Evolutionary conservation across 2,888 invertebrate genomes (phyloP), one percentile per base, ranked within the genome.

Genomic region (Plutella xylostella): DNA sequence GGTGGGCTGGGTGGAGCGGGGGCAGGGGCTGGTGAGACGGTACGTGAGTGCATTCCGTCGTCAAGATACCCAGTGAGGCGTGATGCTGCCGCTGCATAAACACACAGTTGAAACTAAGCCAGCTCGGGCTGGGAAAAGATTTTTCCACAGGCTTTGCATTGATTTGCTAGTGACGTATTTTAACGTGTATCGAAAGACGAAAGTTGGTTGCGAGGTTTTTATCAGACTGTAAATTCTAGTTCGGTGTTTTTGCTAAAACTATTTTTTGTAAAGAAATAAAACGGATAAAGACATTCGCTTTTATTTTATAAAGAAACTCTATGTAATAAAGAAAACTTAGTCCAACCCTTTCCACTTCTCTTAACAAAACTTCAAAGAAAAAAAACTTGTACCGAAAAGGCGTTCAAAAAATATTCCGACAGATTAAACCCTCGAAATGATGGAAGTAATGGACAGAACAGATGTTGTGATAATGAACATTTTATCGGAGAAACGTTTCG

Each of bases 21-120:
- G n/a, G n/a, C n/a, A n/a, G n/a, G n/a, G n/a, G n/a, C n/a, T n/a
- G n/a, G n/a, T n/a, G n/a, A n/a, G n/a, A n/a, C n/a, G n/a, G n/a
- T n/a, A 68, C 71, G 77, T 73, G 76, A 80, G 79, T 80, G 80
- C 80, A 80, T 79, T 80, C 74, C 74, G 76, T 73, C 78, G 79
- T 77, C 68, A 70, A 61, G 67, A 66, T 65, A 76, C 63, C 66
- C 72, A 69, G 71, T 60, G 68, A 63, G 68, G 72, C 75, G 69
- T 70, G n/a, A n/a, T n/a, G 55, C 60, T 54, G 49, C 55, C 52
- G 64, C 22, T 69, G 68, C 67, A 71, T 69, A 72, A 73, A 74
- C 70, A 73, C 65, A 66, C 58, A 61, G 56, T 62, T 62, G 62
- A 54, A 63, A 63, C 63, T 54, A 65, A 65, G 62, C 62, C 4